A percentile compares a stretch with the other conserved stretches of the same genome.
Evolutionary conservation across 2,888 invertebrate species (phyloP).

Genomic region (Drosophila leonis): DNA sequence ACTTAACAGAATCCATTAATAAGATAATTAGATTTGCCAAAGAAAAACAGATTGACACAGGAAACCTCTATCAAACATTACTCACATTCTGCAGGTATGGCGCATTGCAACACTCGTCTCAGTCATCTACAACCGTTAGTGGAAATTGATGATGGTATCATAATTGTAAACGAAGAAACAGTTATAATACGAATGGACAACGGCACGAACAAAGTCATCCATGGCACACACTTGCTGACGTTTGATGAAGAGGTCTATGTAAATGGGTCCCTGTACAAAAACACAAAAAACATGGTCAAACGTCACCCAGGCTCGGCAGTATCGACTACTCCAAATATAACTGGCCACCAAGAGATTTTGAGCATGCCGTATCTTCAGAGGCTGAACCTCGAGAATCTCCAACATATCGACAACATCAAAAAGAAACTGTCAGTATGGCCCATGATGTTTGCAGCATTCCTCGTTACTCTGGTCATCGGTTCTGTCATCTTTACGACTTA

Average conservation of each 20-base stretch:
- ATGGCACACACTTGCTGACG: background rate
- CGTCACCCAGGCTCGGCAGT: too few relatives aligned
- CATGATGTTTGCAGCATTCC: background rate
- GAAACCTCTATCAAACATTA: too few relatives aligned
- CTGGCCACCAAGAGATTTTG: background rate
- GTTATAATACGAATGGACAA: background rate
- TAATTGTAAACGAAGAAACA: background rate
- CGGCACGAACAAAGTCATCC: background rate
- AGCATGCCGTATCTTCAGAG: background rate
- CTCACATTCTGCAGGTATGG: too few relatives aligned
- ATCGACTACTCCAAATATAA: too few relatives aligned
- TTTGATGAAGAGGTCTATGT: too few relatives aligned
- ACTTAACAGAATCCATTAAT: too few relatives aligned
- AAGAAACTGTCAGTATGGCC: background rate
- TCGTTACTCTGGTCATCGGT: background rate
- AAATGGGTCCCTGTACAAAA: too few relatives aligned
- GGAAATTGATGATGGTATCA: background rate
- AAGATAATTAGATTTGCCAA: too few relatives aligned
- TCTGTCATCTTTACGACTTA: too few relatives aligned
- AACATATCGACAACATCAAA: background rate
- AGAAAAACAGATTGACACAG: too few relatives aligned
- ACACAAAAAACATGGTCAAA: too few relatives aligned
- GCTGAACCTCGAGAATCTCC: background rate
- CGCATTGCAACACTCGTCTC: background rate
- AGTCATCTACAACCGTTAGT: background rate